Evolutionary conservation across 1,140 invertebrate genomes (phyloP).

Genomic region (Leguminivora glycinivorella): DNA sequence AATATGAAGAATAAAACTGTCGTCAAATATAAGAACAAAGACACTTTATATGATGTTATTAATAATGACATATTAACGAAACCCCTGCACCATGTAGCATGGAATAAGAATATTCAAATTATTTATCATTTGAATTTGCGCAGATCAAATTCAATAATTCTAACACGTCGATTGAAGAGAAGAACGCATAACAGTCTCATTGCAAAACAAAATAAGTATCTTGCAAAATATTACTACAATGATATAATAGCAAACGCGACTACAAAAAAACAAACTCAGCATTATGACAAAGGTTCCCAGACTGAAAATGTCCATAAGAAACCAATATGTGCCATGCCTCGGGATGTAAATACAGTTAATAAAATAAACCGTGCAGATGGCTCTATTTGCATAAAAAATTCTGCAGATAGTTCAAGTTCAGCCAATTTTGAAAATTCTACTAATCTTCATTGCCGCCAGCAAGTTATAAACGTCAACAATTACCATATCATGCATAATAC

Average conservation of each 20-base stretch:
- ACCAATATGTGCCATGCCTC: neutral
- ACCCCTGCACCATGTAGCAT: constrained; percentile 35
- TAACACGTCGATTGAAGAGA: constrained; percentile 57
- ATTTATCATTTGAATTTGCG: constrained; percentile 52
- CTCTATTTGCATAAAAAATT: neutral
- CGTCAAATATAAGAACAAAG: neutral
- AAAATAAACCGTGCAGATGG: neutral
- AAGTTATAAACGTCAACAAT: neutral
- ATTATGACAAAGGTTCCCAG: constrained; percentile 36
- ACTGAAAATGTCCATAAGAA: constrained; percentile 30
- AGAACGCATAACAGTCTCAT: constrained; percentile 46
- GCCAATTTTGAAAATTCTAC: neutral
- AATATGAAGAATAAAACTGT: neutral
- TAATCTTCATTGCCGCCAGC: neutral
- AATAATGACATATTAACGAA: constrained; percentile 20
- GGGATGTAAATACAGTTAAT: neutral
- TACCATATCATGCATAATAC: neutral
- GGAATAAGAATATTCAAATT: constrained; percentile 56
- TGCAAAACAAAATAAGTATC: constrained; percentile 33
- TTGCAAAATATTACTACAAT: neutral
- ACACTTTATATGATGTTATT: neutral
- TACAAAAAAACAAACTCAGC: constrained; percentile 31
- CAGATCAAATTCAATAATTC: constrained; percentile 52
- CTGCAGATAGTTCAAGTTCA: neutral
- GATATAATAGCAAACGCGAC: constrained; percentile 41